Evolutionary conservation across 2,113 vertebrate species (phyloP), one percentile per base, ranked within the genome.

Genomic region (Ramphastos sulfuratus): DNA sequence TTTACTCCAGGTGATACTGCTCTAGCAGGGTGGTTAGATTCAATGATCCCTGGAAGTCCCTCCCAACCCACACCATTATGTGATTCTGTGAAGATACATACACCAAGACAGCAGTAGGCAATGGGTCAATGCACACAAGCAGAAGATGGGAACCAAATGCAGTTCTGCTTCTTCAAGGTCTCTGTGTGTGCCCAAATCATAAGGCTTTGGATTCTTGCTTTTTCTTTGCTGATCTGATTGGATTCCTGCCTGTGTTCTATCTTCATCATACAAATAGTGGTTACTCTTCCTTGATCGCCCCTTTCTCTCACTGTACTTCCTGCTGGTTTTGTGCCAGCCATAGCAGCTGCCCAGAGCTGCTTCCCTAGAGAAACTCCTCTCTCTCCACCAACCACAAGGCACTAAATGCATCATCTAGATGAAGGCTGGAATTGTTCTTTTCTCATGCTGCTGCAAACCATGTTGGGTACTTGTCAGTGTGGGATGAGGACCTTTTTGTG

Each of bases 311-410:
- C 28, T 4, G 3, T 2, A 13, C 10, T 28, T 78, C 33, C 31
- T 66, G 28, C 66, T 33, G 61, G 12, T n/a, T 56, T 37, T 11
- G 33, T 79, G 25, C 39, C 58, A 44, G 21, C 39, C 15, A 0
- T 2, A 10, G 46, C 19, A 52, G 39, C 37, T 77, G 37, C 44
- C 55, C 77, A 46, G 16, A 70, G 44, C 70, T 58, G 61, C 61
- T 52, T 42, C 12, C 60, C 74, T 33, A 33, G 1, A 28, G n/a
- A 7, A 25, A 12, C 4, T 84, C 9, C 33, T 52, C 19, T 70
- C 24, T 42, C 65, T 42, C 3, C 52, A 15, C 12, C 0, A 0
- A 65, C 44, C 23, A 17, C 0, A 0, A 50, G 70, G 15, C 1
- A 2, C 6, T 5, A 2, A 65, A 60, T 4, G 1, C 35, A 8